Percentiles rank a stretch among this genome's conserved stretches.
phyloP scores from a whole-genome alignment of 2,888 invertebrate species.

The Phengaris alcon region DNA sequence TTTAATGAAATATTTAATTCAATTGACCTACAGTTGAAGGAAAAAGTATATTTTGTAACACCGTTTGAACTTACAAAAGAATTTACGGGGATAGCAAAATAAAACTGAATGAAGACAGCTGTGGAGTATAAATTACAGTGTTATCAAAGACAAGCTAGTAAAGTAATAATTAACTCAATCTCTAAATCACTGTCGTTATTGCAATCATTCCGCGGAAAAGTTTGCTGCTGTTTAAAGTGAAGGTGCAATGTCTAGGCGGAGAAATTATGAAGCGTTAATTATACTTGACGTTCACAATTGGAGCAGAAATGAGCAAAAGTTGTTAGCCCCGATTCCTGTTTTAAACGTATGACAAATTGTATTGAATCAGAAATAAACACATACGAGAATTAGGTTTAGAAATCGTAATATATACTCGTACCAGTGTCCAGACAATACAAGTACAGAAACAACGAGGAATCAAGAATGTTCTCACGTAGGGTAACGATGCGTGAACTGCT shows the following conservation, averaged over 20 bases:
- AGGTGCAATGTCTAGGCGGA: conserved; percentile 55
- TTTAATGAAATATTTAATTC: no score
- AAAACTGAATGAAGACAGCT: conserved; percentile 17
- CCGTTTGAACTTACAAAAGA: background rate
- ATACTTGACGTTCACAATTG: conserved; percentile 53
- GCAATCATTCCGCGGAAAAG: conserved; percentile 55
- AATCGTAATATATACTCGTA: conserved; percentile 9
- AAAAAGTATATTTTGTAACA: background rate
- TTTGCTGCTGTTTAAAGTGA: conserved; percentile 56
- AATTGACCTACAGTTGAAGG: background rate
- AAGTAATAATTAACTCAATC: conserved; percentile 45
- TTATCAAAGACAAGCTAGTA: conserved; percentile 33
- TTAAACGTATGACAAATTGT: conserved; percentile 30
- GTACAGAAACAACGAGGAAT: conserved; percentile 63
- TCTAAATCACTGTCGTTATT: conserved; percentile 66
- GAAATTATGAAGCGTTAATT: conserved; percentile 62
- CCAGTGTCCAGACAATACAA: conserved; percentile 48
- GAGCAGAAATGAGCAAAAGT: conserved; percentile 51
- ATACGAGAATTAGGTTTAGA: conserved; percentile 21
- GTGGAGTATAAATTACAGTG: background rate
- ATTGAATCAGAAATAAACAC: background rate
- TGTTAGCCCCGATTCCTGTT: conserved; percentile 39
- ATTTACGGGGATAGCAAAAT: background rate
- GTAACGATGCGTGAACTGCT: conserved; percentile 65
- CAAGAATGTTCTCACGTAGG: conserved; percentile 68